Base-by-base conservation (phyloP, 1,140 invertebrate genomes). In the Drosophila lini region DNA sequence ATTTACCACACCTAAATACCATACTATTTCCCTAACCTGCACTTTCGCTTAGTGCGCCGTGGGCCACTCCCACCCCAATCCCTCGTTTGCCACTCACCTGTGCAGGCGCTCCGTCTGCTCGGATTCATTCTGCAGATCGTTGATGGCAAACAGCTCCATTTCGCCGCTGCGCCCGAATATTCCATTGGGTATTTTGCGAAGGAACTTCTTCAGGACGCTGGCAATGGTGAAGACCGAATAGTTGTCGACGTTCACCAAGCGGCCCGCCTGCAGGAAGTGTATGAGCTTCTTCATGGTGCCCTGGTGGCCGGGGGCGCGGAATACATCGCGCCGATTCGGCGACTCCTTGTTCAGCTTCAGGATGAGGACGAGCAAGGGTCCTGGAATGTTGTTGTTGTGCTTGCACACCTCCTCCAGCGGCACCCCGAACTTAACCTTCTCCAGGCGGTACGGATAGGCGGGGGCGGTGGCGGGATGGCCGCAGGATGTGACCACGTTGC, bases 191-290 rank as follows among this genome's bases (percentile, higher is more conserved):
- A 99, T 96, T 94, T 99, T 99, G 62, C 98, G 95, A n/a, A 99
- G 94, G 93, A 99, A 99, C 94, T 97, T 97, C 93, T 99, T 99
- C 34, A 99, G 94, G 40, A 99, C 98, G 93, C 98, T 99, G 28
- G 98, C 98, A 89, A 99, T 98, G 41, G 98, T 99, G 93, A 99
- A 98, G 58, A 99, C 98, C 75, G 97, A 98, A 92, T 98, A 99
- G 92, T 99, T 98, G 88, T 98, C 97, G 88, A 99, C 98, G 92
- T 99, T 99, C n/a, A 99, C 97, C 74, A 99, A 94, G 68, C 98
- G 95, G 13, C 98, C 98, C 77, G 98, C 97, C 93, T 98, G 97
- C 68, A 97, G 94, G 88, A 99, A 98, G 92, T 99, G 98, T 71
- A 98, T 98, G 1, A 99, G 94, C 92, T 98, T 98, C 91, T 99